Evolutionary conservation across 1,140 invertebrate species (phyloP), one percentile per base, ranked within the genome.

Genomic region (Ooceraea biroi): DNA sequence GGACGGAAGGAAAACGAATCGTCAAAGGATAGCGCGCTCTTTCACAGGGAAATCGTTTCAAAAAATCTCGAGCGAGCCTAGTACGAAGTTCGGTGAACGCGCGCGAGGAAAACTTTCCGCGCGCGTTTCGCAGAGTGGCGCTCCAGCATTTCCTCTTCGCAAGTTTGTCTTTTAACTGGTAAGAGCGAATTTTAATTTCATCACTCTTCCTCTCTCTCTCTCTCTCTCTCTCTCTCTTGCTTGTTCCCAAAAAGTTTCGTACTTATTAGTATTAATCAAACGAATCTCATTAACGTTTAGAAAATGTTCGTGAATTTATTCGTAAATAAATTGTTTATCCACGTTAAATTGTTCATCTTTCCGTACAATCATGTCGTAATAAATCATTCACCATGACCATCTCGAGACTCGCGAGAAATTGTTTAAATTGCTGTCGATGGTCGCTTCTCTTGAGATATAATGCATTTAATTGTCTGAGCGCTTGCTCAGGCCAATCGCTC

Each of bases 181-280:
- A 30, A 58, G 57, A 27, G 52, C 65, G 22, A 80, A 80, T 80
- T 80, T 80, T 80, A 80, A 80, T 80, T 80, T 80, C 27, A 58
- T 80, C 63, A 80, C 41, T 71, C 41, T 25, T 17, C 30, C 50
- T 22, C 41, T 71, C 4, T 57, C 76, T 36, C 36, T 36, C 36
- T 36, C 36, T 36, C 36, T 36, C 36, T 36, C 36, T 36, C 36
- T 36, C 36, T 36, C 36, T 36, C 36, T 36, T 36, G 36, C 36
- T 36, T 36, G 36, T 7, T 36, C 7, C 2, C 36, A 7, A 36
- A 57, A 80, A 71, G 65, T 17, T 14, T 17, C 19, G n/a, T 4
- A 36, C 41, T 80, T 50, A 57, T 46, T 80, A 65, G 71, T 80
- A 71, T 80, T 71, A 80, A 71, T 71, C 50, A 58, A 65, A 10